Conservation (phyloP, 2,888 invertebrate species). For the Cataglyphis cursor region DNA sequence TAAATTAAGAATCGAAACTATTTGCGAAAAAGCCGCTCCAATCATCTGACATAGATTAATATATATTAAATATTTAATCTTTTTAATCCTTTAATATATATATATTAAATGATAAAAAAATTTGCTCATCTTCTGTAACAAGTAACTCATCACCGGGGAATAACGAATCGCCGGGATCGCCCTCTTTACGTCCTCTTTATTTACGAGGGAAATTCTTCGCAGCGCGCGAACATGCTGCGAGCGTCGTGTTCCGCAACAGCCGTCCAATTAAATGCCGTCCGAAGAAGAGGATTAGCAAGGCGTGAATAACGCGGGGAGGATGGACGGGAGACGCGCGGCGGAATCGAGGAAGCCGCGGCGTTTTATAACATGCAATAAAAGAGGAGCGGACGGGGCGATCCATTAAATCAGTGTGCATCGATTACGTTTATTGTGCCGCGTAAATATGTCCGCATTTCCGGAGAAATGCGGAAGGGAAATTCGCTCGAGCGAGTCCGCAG, state of each 20-base stretch:
- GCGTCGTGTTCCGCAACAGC: conserved; percentile 45
- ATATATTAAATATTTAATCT: not conserved
- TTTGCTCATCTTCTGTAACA: not conserved
- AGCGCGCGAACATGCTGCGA: not conserved
- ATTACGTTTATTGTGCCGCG: conserved; percentile 50
- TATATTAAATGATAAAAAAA: conserved; percentile 2
- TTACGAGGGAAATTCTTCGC: conserved; percentile 36
- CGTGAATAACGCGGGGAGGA: conserved; percentile 41
- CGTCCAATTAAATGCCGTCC: conserved; percentile 50
- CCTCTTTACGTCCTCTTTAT: conserved; percentile 32
- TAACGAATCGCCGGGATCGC: conserved; percentile 46
- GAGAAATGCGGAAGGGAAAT: conserved; percentile 40
- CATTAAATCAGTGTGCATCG: conserved; percentile 57
- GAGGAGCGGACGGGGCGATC: not conserved
- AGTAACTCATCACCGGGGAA: conserved; percentile 29
- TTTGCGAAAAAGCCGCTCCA: not conserved
- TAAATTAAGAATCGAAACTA: not conserved
- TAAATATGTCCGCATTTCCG: conserved; percentile 42
- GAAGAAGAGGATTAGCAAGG: conserved; percentile 46
- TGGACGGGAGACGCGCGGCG: not conserved
- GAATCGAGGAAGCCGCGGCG: conserved; percentile 20
- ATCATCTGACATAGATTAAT: not conserved
- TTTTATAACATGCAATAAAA: conserved; percentile 27
- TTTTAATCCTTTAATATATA: too few relatives aligned
- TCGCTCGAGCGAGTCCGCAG: conserved; percentile 33